These are phyloP conservation scores for Brachynemurus nebulosus DNA, from an alignment of 2,888 invertebrate species.

Conservation along the genomic window DNA sequence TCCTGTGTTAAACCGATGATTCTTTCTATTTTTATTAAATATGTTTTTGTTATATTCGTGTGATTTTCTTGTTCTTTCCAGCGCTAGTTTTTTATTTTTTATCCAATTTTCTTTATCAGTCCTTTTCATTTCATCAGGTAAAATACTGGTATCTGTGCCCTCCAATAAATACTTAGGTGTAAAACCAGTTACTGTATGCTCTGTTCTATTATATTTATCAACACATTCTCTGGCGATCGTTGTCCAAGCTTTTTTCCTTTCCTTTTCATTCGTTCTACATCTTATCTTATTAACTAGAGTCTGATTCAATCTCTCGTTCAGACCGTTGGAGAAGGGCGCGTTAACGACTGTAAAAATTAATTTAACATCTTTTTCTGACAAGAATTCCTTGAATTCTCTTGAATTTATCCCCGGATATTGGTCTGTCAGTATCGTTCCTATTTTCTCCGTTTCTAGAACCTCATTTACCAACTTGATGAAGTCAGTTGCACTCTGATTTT, in stretches of 20 bases:
- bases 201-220: conserved; percentile 21
- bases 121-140: conserved; percentile 15
- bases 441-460: conserved; percentile 16
- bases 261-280: conserved; percentile 11
- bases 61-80: conserved; percentile 15
- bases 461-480: conserved; percentile 19
- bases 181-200: conserved; percentile 19
- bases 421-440: conserved; percentile 21
- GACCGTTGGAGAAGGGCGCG: conserved; percentile 11
- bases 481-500: conserved; percentile 18
- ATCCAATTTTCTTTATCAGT: conserved; percentile 5
- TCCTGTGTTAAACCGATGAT: conserved; percentile 16
- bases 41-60: conserved; percentile 16
- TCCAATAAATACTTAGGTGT: conserved; percentile 16
- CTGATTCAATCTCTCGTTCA: conserved; percentile 15
- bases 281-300: conserved; percentile 11
- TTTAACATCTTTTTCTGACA: conserved; percentile 15
- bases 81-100: conserved; percentile 14
- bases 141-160: conserved; percentile 13
- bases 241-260: conserved; percentile 14
- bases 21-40: conserved; percentile 14
- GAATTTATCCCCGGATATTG: conserved; percentile 25
- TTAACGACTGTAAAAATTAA: conserved; percentile 16
- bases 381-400: conserved; percentile 22
- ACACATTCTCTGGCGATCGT: conserved; percentile 17